Conservation (phyloP, 2,797 vertebrate species). For the Sebastes vulpes region DNA sequence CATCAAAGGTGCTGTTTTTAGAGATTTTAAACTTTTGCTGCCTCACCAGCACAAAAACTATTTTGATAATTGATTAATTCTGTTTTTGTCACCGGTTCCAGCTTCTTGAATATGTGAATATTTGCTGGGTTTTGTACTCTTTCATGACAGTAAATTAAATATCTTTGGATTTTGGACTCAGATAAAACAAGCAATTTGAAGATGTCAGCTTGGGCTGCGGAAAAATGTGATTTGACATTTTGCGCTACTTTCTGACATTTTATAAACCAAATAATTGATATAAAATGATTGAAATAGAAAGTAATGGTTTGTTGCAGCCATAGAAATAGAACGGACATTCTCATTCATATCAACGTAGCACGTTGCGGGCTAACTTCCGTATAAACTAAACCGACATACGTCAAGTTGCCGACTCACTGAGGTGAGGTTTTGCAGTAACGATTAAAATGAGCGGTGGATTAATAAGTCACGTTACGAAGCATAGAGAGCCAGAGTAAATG, state of each 20-base stretch:
- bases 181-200: too few species aligned
- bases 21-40: neutral
- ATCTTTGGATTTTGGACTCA: neutral
- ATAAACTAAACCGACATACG: too few species aligned
- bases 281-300: neutral
- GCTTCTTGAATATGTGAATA: neutral
- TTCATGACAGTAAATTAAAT: neutral
- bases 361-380: too few species aligned
- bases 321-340: too few species aligned
- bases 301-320: too few species aligned
- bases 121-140: neutral
- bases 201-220: neutral
- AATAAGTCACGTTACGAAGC: too few species aligned
- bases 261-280: neutral
- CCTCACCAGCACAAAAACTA: neutral
- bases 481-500: too few species aligned
- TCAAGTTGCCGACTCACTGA: too few species aligned
- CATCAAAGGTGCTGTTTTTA: neutral
- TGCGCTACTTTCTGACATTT: neutral
- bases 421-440: too few species aligned
- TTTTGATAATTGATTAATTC: neutral
- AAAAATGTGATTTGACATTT: neutral
- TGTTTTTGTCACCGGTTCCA: neutral
- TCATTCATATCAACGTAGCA: too few species aligned
- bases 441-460: too few species aligned